Evolutionary conservation across 2,797 vertebrate species (phyloP), one percentile per base, ranked within the genome.

Genomic region (Brachymystax lenok): DNA sequence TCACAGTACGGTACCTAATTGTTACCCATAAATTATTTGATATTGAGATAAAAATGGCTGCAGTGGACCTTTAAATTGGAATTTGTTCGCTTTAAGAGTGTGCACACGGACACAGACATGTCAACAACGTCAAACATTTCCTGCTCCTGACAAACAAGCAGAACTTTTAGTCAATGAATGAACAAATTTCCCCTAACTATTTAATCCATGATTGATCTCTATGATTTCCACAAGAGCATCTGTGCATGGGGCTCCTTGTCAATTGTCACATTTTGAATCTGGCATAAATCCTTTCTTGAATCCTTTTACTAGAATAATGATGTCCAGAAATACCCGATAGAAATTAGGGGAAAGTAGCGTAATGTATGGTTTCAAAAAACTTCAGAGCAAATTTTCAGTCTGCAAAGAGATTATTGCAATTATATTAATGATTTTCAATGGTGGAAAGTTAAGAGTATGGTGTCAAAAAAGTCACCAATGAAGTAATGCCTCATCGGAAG

Each of bases 401-500:
- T 59, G 54, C 16, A 19, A 21, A 59, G 17, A 59, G 17, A 5
- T 64, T 64, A 21, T 14, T 64, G 61, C 61, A 21, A 28, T 64
- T 24, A 28, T 21, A 24, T 27, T 7, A 24, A 64, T 64, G 13
- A 0, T 27, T 24, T 67, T 59, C 64, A 72, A 86, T 87, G 85
- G 80, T 16, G 85, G 80, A 81, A 88, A 88, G 78, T 66, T 74
- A 73, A 73, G 80, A 87, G 82, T 71, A 69, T 56, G 68, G 69
- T 5, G 5, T 82, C 52, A 70, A 88, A 75, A 83, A 89, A 90
- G 75, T 89, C 87, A 84, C 80, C 78, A 71, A 68, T 87, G 86
- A 89, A 71, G 85, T 84, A 88, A 88, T 74, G 77, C 75, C 73
- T 89, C 80, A 84, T 85, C 83, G 82, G 75, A 85, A 84, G 85